Percentiles rank a stretch among this genome's conserved stretches.
phyloP scores from a whole-genome alignment of 2,113 vertebrate genomes.

The human region GRCh38 chr3:75128501-75129000 shows the following conservation, averaged over 20 bases:
- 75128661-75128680: not conserved
- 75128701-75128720: not conserved
- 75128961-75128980: not conserved
- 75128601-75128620: not conserved
- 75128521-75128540: not conserved
- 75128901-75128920: not conserved
- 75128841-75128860: not conserved
- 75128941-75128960: not conserved
- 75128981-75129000: not conserved
- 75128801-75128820: slow-evolving; percentile 37
- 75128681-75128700: not conserved
- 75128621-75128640: not conserved
- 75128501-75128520: not conserved
- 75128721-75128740: not conserved
- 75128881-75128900: not conserved
- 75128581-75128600: not conserved
- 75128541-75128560: not conserved
- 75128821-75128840: not conserved
- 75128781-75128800: not conserved
- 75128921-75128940: not conserved
- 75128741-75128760: not conserved
- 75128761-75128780: not conserved
- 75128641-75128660: not conserved
- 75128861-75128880: not conserved
- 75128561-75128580: not conserved